Conservation (phyloP, 2,113 vertebrate species). For the Mormyrus iriodes region DNA sequence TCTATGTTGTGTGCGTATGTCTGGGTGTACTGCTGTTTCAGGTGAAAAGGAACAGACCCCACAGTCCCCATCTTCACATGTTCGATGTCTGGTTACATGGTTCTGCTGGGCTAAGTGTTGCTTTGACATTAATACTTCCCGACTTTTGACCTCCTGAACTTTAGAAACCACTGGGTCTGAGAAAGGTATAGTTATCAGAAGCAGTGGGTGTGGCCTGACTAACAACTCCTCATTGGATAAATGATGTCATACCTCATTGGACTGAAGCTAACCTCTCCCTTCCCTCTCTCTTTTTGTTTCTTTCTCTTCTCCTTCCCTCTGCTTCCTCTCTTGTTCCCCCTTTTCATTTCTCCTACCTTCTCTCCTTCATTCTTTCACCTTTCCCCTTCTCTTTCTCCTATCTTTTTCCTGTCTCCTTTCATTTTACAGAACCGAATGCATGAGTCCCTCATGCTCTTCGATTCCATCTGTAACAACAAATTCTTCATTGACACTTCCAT, state of each 20-base stretch:
- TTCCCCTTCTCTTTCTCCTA: background rate
- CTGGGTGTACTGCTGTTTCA: background rate
- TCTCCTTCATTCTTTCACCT: background rate
- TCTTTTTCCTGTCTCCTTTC: background rate
- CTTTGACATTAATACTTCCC: background rate
- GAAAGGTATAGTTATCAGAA: background rate
- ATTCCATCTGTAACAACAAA: slow-evolving; percentile 2
- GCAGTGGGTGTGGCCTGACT: background rate
- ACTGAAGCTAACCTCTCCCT: background rate
- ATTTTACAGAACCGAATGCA: background rate
- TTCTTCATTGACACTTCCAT: background rate
- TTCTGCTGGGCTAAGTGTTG: background rate
- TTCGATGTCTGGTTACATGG: background rate
- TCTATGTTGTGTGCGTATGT: background rate
- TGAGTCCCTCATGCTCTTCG: background rate
- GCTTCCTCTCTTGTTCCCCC: background rate
- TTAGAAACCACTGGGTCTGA: background rate
- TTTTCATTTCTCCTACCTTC: background rate
- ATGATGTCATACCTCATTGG: background rate
- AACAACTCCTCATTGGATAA: background rate
- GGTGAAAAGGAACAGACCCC: background rate
- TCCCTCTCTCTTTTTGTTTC: background rate
- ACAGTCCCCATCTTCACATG: background rate
- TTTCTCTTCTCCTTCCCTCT: background rate
- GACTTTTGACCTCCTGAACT: background rate